Base-by-base conservation (phyloP, 2,888 invertebrate species). In the Hartigia nigra region DNA sequence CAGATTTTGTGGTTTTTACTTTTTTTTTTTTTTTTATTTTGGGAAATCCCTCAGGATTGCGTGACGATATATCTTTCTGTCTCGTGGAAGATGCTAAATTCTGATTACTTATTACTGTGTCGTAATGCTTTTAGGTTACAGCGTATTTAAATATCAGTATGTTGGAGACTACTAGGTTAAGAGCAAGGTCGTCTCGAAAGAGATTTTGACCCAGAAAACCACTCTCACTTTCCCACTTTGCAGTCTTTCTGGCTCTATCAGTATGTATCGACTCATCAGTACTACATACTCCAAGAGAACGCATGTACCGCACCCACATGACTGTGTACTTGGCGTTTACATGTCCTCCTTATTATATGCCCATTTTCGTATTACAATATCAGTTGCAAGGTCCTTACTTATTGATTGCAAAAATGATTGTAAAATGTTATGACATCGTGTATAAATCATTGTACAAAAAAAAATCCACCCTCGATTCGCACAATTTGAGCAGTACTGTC, bases 171-270 rank as follows among this genome's bases (percentile, higher is more conserved):
- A 3, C 55, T 72, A 72, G 14, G 34, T 31, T 72, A 31, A 31
- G 72, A 72, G 72, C 72, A 72, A 72, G 72, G 72, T 72, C 72
- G 31, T 34, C 36, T 11, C 11, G 32, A 75, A 75, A 37, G 75
- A 75, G 75, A 75, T 75, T 75, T 75, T 34, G 75, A 75, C 36
- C 75, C 75, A 75, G 75, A 75, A 37, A 80, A 83, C 81, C 78
- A 86, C 86, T 87, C 81, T 86, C 86, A 79, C 87, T 86, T 86
- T 87, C 84, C 76, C 55, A 79, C 84, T 82, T 80, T 81, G 82
- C 81, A 82, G 83, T 85, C 83, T 82, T 82, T 84, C 82, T 77
- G 80, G 82, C 55, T 55, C 55, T 55, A 55, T 81, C 74, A 34
- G 69, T 78, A 80, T 80, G 79, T 80, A 85, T 84, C 82, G 84